Percentiles rank a stretch among this genome's conserved stretches.
These are phyloP conservation scores for Oikopleura dioica DNA, from an alignment of 23 tunicate genomes.

Conservation along the genomic window DNA sequence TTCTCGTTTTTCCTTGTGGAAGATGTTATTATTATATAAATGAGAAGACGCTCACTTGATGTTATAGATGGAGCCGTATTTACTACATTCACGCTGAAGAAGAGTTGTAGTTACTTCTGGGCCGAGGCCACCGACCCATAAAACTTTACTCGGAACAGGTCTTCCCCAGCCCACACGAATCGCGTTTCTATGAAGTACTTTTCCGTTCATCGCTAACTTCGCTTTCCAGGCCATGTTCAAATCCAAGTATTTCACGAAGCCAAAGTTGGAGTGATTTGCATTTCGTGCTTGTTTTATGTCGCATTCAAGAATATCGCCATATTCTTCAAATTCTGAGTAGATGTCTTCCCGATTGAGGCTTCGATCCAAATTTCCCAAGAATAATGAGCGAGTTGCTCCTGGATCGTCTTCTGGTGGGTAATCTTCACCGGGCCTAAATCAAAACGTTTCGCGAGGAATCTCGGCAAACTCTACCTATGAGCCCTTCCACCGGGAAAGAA, in stretches of 20 bases:
- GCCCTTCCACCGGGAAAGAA: conserved; percentile 13
- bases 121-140: conserved; percentile 98
- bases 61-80: conserved; percentile 67
- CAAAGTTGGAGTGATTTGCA: conserved; percentile 13
- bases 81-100: conserved; percentile 61
- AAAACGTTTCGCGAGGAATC: no score
- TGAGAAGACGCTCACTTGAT: conserved; percentile 14
- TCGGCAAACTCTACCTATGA: no score
- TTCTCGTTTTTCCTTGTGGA: neutral
- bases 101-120: conserved; percentile 39
- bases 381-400: conserved; percentile 60
- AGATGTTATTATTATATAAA: neutral
- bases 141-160: conserved; percentile 34
- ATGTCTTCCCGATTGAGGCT: conserved; percentile 7
- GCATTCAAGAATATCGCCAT: conserved; percentile 40
- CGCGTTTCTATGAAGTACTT: conserved; percentile 34
- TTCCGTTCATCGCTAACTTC: conserved; percentile 56
- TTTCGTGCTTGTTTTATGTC: conserved; percentile 12
- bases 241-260: conserved; percentile 52
- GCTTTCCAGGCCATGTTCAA: conserved; percentile 93
- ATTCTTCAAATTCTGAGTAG: conserved; percentile 56
- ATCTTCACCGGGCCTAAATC: conserved; percentile 20
- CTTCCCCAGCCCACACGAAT: conserved; percentile 82
- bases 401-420: conserved; percentile 91
- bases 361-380: conserved; percentile 28